Evolutionary conservation across 2,113 vertebrate species (phyloP), one percentile per base, ranked within the genome.

Genomic region (Manacus vitellinus): DNA sequence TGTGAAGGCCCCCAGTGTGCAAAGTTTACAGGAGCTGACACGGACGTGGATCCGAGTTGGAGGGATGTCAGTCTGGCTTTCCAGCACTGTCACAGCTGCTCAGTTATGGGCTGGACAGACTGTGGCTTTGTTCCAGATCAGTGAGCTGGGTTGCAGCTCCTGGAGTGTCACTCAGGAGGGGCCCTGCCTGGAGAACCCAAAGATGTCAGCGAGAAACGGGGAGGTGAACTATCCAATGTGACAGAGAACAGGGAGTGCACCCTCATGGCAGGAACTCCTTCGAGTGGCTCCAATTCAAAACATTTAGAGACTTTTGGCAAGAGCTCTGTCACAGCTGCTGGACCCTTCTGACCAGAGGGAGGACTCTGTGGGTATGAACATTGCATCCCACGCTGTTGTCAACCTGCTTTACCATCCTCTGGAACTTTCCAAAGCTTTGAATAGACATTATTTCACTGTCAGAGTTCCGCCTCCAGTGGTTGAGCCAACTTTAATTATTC

Each of bases 51-150:
- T 70, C 54, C 4, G 72, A 86, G 75, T 54, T 92, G 73, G 85
- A 88, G 94, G 66, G 49, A 82, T 93, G 89, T 92, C 96, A 91
- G 74, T 59, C 75, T 94, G 88, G 43, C 84, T 96, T 81, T 73
- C 59, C 47, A 90, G 85, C n/a, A 13, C 74, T 90, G 90, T 92
- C 96, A 84, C 75, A 88, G 67, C 61, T 78, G 85, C 43, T 33
- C 35, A 46, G 16, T 59, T 79, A 54, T 1, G 67, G 83, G 74
- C 74, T 72, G 86, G 88, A 43, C 80, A 88, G 83, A 5, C 74
- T 71, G 52, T 20, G 76, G 72, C 47, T 89, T 72, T 86, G 74
- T 68, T 96, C 88, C 88, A 75, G 87, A 49, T 59, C n/a, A 90
- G 39, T 2, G 6, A 85, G 8, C 43, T 51, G 8, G 52, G 22